These are phyloP conservation scores for Tachuris rubrigastra DNA, from an alignment of 2,113 vertebrate genomes.

Conservation along the genomic window DNA sequence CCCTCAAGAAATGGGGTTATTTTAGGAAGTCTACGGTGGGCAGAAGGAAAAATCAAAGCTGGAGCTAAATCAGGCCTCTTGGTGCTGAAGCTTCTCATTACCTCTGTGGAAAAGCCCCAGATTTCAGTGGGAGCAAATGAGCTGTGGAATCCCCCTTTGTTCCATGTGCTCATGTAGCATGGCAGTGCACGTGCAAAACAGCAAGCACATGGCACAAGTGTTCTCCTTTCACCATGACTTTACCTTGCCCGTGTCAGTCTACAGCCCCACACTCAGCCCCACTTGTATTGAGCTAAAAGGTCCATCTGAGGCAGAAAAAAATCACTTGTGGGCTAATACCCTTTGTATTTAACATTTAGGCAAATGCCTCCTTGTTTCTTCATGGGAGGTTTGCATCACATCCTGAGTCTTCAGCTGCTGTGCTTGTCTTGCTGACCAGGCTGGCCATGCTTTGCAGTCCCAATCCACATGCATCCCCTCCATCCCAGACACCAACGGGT, in stretches of 20 bases:
- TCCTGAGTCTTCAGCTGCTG: neutral
- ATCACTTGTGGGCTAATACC: neutral
- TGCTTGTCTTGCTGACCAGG: neutral
- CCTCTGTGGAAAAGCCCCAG: neutral
- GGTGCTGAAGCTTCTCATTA: neutral
- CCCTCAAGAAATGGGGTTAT: neutral
- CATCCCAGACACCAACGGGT: neutral
- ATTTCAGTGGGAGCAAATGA: neutral
- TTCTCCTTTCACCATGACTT: neutral
- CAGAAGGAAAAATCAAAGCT: neutral
- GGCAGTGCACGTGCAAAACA: rapidly evolving
- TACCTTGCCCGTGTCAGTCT: rapidly evolving
- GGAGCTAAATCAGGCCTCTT: neutral
- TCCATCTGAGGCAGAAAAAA: neutral
- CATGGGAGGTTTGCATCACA: neutral
- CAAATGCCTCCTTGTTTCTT: neutral
- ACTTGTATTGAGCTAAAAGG: neutral
- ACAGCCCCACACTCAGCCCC: neutral
- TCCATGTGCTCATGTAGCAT: rapidly evolving
- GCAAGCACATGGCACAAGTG: rapidly evolving
- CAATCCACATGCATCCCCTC: rapidly evolving
- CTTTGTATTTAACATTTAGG: neutral
- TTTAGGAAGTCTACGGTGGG: neutral
- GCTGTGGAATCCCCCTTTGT: rapidly evolving
- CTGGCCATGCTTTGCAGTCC: neutral